These are phyloP conservation scores for Ligdia adustata DNA, from an alignment of 2,888 invertebrate genomes.

Conservation along the genomic window DNA sequence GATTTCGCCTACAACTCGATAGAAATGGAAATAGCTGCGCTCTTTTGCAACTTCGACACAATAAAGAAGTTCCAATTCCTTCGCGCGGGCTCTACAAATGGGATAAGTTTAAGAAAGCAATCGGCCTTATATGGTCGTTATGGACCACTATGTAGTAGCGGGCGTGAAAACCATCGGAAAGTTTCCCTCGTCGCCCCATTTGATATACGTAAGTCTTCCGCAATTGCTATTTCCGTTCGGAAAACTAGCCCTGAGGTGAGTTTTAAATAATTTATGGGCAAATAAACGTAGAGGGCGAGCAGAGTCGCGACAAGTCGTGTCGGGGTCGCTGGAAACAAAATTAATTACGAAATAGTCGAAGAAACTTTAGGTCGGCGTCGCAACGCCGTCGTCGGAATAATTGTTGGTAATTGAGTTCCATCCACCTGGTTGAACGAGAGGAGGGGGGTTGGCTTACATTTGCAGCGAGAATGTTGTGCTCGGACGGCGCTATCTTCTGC, in stretches of 20 bases:
- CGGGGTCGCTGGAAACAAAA: constrained; percentile 68
- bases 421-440: constrained; percentile 59
- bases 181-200: constrained; percentile 72
- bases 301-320: constrained; percentile 48
- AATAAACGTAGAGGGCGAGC: constrained; percentile 47
- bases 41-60: constrained; percentile 73
- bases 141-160: constrained; percentile 70
- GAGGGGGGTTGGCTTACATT: constrained; percentile 51
- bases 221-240: constrained; percentile 46
- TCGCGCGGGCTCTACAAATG: constrained; percentile 73
- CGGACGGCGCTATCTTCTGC: constrained; percentile 3
- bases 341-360: constrained; percentile 76
- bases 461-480: constrained; percentile 36
- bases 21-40: constrained; percentile 75
- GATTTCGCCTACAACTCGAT: constrained; percentile 61
- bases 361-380: constrained; percentile 69
- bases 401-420: constrained; percentile 78
- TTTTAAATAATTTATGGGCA: constrained; percentile 51
- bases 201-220: constrained; percentile 60
- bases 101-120: constrained; percentile 82
- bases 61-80: constrained; percentile 78
- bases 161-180: constrained; percentile 75
- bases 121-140: constrained; percentile 81
- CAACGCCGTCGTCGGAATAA: constrained; percentile 68
- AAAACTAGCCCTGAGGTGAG: constrained; percentile 42